A percentile compares a stretch with the other conserved stretches of the same genome.
phyloP scores from a whole-genome alignment of 2,113 vertebrate genomes.

The Balaeniceps rex region DNA sequence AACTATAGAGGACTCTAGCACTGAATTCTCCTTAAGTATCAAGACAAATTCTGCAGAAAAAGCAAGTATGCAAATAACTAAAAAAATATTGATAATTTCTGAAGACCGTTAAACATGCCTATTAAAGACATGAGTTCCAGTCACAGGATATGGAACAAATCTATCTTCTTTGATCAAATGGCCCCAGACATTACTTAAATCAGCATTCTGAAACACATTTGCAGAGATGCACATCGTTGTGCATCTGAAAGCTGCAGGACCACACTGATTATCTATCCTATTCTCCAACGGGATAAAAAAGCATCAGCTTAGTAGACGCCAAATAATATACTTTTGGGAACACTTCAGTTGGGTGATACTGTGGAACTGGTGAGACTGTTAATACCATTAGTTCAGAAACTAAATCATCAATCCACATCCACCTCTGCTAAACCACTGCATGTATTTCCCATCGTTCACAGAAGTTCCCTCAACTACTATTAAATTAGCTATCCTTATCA shows the following conservation, averaged over 20 bases:
- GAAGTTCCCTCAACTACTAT: not conserved
- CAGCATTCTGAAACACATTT: not conserved
- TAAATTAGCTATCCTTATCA: not conserved
- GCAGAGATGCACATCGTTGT: not conserved
- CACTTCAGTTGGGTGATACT: not conserved
- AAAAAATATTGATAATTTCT: not conserved
- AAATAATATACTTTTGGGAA: not conserved
- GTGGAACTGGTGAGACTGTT: not conserved
- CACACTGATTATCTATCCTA: not conserved
- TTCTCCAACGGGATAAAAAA: not conserved
- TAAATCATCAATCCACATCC: not conserved
- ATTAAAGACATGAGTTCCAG: not conserved
- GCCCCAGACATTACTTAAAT: not conserved
- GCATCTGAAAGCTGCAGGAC: not conserved
- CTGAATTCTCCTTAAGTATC: not conserved
- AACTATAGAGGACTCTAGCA: not conserved
- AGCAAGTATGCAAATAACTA: not conserved
- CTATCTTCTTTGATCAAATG: not conserved
- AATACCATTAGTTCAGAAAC: not conserved
- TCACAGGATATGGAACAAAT: not conserved
- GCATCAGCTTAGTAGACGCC: not conserved
- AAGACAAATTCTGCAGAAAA: not conserved
- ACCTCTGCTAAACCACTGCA: not conserved
- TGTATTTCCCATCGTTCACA: not conserved
- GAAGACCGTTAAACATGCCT: not conserved